phyloP scores from a whole-genome alignment of 2,797 vertebrate genomes.

The Peromyscus eremicus region DNA sequence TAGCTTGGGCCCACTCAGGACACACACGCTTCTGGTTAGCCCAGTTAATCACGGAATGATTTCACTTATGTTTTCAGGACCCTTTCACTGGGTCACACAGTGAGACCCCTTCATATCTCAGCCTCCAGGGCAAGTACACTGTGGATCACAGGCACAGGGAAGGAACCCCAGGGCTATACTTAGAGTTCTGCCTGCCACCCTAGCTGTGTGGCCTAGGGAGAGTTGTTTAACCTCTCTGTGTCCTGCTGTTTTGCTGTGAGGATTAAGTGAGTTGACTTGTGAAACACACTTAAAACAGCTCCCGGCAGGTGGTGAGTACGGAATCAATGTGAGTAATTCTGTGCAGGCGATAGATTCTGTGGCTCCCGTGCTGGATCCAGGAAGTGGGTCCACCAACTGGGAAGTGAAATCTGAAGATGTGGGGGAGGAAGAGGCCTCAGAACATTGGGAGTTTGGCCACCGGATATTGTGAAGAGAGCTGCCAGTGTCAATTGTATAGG shows the following conservation, averaged over 20 bases:
- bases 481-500: neutral
- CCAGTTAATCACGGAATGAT: neutral
- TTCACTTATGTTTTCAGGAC: neutral
- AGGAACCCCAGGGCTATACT: neutral
- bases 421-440: neutral
- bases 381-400: neutral
- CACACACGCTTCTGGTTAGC: neutral
- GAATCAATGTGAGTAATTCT: neutral
- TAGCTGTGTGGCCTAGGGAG: conserved; percentile 40
- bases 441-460: neutral
- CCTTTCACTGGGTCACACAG: neutral
- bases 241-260: neutral
- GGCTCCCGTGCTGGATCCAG: neutral
- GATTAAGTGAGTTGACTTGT: neutral
- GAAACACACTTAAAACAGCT: neutral
- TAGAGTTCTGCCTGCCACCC: neutral
- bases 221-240: conserved; percentile 33
- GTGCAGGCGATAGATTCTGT: neutral
- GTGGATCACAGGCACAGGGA: neutral
- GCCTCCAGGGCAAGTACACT: neutral
- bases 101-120: rapidly evolving
- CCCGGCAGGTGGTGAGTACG: conserved; percentile 1
- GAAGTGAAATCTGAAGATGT: conserved; percentile 10
- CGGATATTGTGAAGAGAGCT: neutral
- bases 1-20: neutral